phyloP scores from a whole-genome alignment of 2,888 invertebrate species.

The Drosophila yooni region DNA sequence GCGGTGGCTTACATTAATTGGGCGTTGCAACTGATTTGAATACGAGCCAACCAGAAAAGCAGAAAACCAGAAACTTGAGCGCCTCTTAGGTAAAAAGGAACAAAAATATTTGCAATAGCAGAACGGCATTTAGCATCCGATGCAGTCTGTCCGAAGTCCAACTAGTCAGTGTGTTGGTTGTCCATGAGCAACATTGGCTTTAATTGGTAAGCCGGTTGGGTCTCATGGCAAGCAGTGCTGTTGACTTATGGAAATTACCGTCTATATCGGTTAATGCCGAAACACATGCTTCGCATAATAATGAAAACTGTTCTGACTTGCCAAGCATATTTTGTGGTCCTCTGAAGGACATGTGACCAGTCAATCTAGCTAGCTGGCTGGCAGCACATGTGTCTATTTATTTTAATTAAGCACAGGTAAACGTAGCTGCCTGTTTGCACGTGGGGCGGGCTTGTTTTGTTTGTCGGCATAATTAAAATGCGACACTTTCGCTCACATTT shows the following conservation, averaged over 20 bases:
- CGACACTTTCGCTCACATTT: conserved; percentile 44
- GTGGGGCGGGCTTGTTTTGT: conserved; percentile 52
- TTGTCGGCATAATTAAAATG: conserved; percentile 65
- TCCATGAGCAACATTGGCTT: conserved; percentile 52
- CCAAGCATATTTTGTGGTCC: conserved; percentile 52
- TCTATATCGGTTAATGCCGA: conserved; percentile 75
- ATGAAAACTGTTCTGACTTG: conserved; percentile 36
- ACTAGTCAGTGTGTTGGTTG: conserved; percentile 26
- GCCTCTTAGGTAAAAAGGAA: conserved; percentile 10
- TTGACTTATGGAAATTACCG: conserved; percentile 77
- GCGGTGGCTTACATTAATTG: conserved; percentile 80
- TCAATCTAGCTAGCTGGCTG: conserved; percentile 21
- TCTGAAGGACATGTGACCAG: conserved; percentile 58
- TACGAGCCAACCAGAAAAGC: conserved; percentile 52
- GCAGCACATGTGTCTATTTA: conserved; percentile 67
- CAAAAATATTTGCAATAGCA: conserved; percentile 49
- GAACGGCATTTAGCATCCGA: conserved; percentile 41
- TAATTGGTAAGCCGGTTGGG: conserved; percentile 65
- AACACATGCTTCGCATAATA: conserved; percentile 70
- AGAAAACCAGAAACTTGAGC: conserved; percentile 18
- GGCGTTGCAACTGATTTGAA: conserved; percentile 82
- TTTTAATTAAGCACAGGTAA: conserved; percentile 76
- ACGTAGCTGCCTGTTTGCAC: conserved; percentile 54
- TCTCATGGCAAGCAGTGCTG: conserved; percentile 38
- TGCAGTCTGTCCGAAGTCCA: conserved; percentile 23